Evolutionary conservation across 92 coral and sea anemone species (phyloP), one percentile per base, ranked within the genome.

Genomic region (Chrysogorgia sp.): DNA sequence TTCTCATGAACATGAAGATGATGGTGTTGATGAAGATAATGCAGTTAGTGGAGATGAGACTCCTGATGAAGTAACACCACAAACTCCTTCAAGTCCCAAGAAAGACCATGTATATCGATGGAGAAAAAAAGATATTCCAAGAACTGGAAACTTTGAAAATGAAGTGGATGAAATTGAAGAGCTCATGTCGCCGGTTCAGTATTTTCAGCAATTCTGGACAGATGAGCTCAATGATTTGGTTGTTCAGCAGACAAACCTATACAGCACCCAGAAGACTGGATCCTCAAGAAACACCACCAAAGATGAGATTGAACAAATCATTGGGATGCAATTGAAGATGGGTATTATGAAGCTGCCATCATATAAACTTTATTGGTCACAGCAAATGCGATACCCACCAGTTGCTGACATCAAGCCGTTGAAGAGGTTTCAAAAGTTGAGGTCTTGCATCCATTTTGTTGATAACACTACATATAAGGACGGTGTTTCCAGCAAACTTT

Each of bases 291-390:
- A 45, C 72, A 47, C 72, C 34, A 72, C 48, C 67, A 45, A 55
- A 31, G 60, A 55, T 55, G 66, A 55, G 41, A 48, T 74, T 32
- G 79, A 74, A 34, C 47, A 20, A 14, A 57, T 57, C 12, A 57
- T 75, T 0, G 80, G 80, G n/a, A 13, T 58, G 83, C 75, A 63
- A n/a, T 59, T 78, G 30, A 64, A 49, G 72, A 78, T 78, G 75
- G 67, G 74, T 19, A 60, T 78, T 14, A 61, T 65, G 24, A 43
- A 47, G 29, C 25, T 79, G 21, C 65, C 76, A 64, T 58, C 67
- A 17, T 63, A 63, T 1, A 32, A 22, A 31, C 67, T 41, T 48
- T 78, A 64, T 33, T 64, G 82, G 82, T 57, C 50, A 19, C 59
- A 77, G 19, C 69, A 47, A 63, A 45, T 24, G 52, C 47, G 67